Conservation (phyloP, 2,888 invertebrate species). For the Euzophera pinguis region DNA sequence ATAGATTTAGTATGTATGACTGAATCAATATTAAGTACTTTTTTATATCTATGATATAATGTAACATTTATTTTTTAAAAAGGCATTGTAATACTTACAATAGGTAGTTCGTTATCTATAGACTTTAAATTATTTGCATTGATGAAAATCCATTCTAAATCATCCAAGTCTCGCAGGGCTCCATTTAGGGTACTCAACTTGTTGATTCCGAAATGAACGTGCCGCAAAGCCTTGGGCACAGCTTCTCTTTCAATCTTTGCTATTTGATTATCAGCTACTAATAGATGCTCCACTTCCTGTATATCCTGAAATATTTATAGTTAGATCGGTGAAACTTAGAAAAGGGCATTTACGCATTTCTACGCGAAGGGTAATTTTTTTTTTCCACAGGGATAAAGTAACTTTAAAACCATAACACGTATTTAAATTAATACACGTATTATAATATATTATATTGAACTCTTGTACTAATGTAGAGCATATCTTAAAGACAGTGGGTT, state of each 20-base stretch:
- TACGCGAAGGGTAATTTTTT: too few species aligned
- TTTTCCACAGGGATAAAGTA: too few species aligned
- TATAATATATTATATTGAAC: too few species aligned
- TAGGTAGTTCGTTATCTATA: slow-evolving; percentile 88
- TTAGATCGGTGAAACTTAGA: neutral
- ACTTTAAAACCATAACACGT: too few species aligned
- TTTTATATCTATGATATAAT: too few species aligned
- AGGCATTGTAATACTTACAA: slow-evolving; percentile 66
- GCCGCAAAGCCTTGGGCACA: slow-evolving; percentile 83
- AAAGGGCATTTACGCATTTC: too few species aligned
- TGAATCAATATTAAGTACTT: too few species aligned
- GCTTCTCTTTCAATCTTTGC: slow-evolving; percentile 85
- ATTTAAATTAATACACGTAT: too few species aligned
- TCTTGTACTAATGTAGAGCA: too few species aligned
- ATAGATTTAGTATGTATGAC: neutral
- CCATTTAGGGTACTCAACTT: slow-evolving; percentile 86
- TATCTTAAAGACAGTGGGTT: too few species aligned
- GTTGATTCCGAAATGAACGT: slow-evolving; percentile 88
- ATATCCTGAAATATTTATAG: slow-evolving; percentile 49
- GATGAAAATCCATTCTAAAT: slow-evolving; percentile 88
- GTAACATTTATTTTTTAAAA: too few species aligned
- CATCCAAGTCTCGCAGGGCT: slow-evolving; percentile 86
- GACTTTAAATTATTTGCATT: slow-evolving; percentile 87
- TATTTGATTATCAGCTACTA: slow-evolving; percentile 88
- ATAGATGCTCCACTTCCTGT: slow-evolving; percentile 82